Base-by-base conservation (phyloP, 1,140 invertebrate genomes). In the Procambarus virginalis region DNA sequence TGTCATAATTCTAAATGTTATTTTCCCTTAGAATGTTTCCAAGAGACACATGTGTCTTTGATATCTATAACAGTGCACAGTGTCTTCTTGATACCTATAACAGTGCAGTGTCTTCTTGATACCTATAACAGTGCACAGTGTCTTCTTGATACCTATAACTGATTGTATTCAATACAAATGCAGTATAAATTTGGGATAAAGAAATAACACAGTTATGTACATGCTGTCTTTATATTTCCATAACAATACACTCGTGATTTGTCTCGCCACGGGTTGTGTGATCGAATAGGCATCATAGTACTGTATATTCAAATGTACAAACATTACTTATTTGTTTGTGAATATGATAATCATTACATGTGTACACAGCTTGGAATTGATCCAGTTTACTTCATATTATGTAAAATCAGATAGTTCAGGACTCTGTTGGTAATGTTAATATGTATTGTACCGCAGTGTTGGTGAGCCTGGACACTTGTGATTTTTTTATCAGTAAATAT, bases 221-320 rank as follows among this genome's bases (percentile, higher is more conserved):
- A 73, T 73, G 68, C 68, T 73, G 22, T 34, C 22, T 73, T 34
- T 73, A 73, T 73, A 73, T 73, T 73, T 73, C n/a, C 68, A 73
- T 73, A 73, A 73, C 68, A 73, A 34, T 73, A 73, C 68, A 73
- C 68, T 73, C 22, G 68, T 73, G 68, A 73, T 73, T 73, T 73
- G n/a, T 73, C 68, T 73, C 34, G 20, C 68, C 68, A 73, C 22
- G 4, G n/a, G 34, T 34, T 73, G n/a, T 22, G 68, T 73, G 68
- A 73, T n/a, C 68, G 22, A 73, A 73, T 34, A 73, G 34, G 68
- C 68, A 73, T 73, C 68, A 73, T 73, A 73, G 8, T 73, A 34
- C 34, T 34, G 34, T 34, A 73, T 73, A 73, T 73, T 73, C 68
- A 73, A 73, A 34, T 73, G 22, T 73, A 73, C 68, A 73, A 73